A percentile compares a stretch with the other conserved stretches of the same genome.
phyloP scores from a whole-genome alignment of 1,140 invertebrate genomes.

The Drosophila pruinosa region DNA sequence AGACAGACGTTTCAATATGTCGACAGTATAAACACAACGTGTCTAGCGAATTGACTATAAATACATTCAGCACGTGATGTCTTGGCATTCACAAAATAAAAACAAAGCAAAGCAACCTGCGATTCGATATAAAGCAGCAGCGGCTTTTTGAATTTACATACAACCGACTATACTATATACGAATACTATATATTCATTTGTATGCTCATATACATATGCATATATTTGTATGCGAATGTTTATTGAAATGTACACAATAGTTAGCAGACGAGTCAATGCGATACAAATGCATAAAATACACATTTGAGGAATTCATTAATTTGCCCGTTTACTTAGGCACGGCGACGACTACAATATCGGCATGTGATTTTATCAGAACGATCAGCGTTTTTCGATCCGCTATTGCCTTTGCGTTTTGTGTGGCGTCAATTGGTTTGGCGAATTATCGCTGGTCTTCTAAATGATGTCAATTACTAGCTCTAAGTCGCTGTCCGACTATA shows the following conservation, averaged over 20 bases:
- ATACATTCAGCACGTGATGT: slow-evolving; percentile 48
- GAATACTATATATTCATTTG: not conserved
- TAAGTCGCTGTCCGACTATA: slow-evolving; percentile 31
- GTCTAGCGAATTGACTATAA: slow-evolving; percentile 29
- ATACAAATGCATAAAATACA: slow-evolving; percentile 44
- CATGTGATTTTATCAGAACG: slow-evolving; percentile 18
- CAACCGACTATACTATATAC: not conserved
- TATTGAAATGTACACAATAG: slow-evolving; percentile 39
- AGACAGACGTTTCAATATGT: not conserved
- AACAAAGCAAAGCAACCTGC: slow-evolving; percentile 15
- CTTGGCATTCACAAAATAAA: slow-evolving; percentile 9
- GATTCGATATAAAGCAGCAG: slow-evolving; percentile 17
- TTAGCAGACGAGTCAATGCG: slow-evolving; percentile 37
- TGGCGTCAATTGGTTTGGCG: slow-evolving; percentile 52
- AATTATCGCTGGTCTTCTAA: slow-evolving; percentile 65
- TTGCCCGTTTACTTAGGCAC: slow-evolving; percentile 59
- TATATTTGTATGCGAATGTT: slow-evolving; percentile 28
- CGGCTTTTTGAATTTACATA: slow-evolving; percentile 14
- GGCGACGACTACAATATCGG: slow-evolving; percentile 19
- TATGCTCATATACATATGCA: not conserved
- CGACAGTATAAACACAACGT: not conserved
- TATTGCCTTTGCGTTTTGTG: slow-evolving; percentile 1
- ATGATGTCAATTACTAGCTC: slow-evolving; percentile 56
- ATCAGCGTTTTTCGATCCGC: slow-evolving; percentile 11
- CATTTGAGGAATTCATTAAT: slow-evolving; percentile 59